Conservation (phyloP, 2,888 invertebrate genomes). For the Dicyrtoma fusca region DNA sequence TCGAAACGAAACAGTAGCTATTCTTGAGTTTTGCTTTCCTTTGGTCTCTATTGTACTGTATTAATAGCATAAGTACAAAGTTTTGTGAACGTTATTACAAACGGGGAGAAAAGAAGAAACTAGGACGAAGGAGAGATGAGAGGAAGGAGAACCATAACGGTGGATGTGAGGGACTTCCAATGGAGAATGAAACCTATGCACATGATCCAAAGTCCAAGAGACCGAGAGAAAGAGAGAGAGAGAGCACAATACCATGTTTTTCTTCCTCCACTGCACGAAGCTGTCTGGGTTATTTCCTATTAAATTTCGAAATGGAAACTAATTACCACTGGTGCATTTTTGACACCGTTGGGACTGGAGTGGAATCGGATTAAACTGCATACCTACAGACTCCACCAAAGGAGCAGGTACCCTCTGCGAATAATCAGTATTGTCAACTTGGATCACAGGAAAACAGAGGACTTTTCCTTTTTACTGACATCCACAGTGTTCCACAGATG, state of each 20-base stretch:
- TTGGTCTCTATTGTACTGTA: too few relatives aligned
- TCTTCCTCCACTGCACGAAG: neutral
- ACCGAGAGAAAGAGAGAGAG: neutral
- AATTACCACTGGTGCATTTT: constrained; percentile 25
- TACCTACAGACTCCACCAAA: too few relatives aligned
- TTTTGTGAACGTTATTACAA: too few relatives aligned
- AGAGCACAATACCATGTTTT: constrained; percentile 7
- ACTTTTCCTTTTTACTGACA: too few relatives aligned
- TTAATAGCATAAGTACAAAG: neutral
- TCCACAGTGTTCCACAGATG: too few relatives aligned
- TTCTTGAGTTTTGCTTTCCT: too few relatives aligned
- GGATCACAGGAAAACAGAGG: too few relatives aligned
- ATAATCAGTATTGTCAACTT: too few relatives aligned
- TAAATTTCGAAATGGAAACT: constrained; percentile 23
- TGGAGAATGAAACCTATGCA: neutral
- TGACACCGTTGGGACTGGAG: constrained; percentile 19
- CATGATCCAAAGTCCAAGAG: neutral
- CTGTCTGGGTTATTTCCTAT: constrained; percentile 14
- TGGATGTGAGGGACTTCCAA: neutral
- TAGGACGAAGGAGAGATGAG: neutral
- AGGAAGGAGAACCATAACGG: neutral
- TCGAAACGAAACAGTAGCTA: too few relatives aligned
- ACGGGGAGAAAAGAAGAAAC: neutral
- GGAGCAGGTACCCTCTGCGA: too few relatives aligned
- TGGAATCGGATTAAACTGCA: constrained; percentile 4